Base-by-base conservation (phyloP, 2,113 vertebrate genomes). In the Numenius arquata region DNA sequence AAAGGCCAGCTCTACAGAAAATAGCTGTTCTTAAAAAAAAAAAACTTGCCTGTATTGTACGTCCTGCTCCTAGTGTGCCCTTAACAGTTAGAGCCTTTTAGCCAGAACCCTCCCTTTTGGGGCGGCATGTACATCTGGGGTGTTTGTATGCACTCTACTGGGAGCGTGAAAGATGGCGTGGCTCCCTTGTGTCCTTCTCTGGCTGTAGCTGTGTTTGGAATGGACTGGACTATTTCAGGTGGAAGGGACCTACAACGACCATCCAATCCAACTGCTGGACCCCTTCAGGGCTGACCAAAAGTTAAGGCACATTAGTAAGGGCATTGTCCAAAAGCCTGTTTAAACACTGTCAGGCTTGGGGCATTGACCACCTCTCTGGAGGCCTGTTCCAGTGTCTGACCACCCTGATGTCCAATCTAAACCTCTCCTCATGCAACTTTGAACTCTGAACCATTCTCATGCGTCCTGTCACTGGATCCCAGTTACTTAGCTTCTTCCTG, bases 301-400 rank as follows among this genome's bases (percentile, higher is more conserved):
- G 11, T 18, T 26, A 30, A 55, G 82, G 10, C 23, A 4, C 12
- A 3, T 11, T 66, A 2, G 26, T 5, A 59, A 77, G 53, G 4
- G 8, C 27, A 38, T 65, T 53, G 23, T 7, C 38, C 38, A 62
- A 47, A 12, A 15, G 18, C 27, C 7, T 71, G 34, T 70, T 13
- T 13, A 12, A 36, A 34, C 38, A 38, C 38, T 18, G 17, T 12
- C 27, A 34, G 56, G 17, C 27, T 2, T 70, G n/a, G 58, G 48
- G 18, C 40, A 29, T 15, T 0, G 1, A 4, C 15, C n/a, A 9
- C n/a, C 18, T 34, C 56, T 27, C 38, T 5, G 56, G 6, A 62
- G 40, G 29, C 27, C 38, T 20, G 2, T 12, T 22, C 5, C 36
- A 38, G 32, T 2, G 14, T 34, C 6, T 74, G 36, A 38, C 5